phyloP scores from a whole-genome alignment of 2,113 vertebrate species.

The Clinocottus analis region DNA sequence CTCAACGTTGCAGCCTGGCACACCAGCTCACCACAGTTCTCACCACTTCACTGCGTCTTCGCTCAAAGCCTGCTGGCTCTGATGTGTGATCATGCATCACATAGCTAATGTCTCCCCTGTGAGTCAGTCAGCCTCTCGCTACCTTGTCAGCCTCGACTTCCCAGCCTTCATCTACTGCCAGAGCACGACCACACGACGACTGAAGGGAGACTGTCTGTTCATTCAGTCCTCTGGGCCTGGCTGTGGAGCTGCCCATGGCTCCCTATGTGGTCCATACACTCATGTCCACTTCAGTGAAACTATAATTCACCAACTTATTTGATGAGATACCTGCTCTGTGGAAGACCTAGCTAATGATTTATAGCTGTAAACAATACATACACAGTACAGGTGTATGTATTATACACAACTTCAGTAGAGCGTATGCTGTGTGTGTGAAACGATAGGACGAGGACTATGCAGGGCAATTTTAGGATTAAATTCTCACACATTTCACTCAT shows the following conservation, averaged over 20 bases:
- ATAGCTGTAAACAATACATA: background rate
- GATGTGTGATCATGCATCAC: conserved; percentile 74
- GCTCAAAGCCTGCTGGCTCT: conserved; percentile 61
- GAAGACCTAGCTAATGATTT: conserved; percentile 16
- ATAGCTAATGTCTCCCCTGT: conserved; percentile 75
- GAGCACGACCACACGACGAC: conserved; percentile 55
- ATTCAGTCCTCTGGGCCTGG: conserved; percentile 31
- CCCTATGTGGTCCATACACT: conserved; percentile 8
- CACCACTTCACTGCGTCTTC: conserved; percentile 54
- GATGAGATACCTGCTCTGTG: conserved; percentile 11
- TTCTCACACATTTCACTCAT: conserved; percentile 33
- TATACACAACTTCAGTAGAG: background rate
- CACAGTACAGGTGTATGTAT: background rate
- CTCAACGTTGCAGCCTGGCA: conserved; percentile 47
- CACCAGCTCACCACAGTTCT: conserved; percentile 42
- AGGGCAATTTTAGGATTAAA: background rate
- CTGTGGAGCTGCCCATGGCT: conserved; percentile 9
- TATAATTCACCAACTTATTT: conserved; percentile 10
- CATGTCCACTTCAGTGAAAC: background rate
- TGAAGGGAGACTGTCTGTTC: conserved; percentile 47
- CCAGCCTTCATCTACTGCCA: conserved; percentile 69
- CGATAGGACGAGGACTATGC: background rate
- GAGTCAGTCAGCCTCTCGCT: conserved; percentile 77
- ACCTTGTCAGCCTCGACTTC: conserved; percentile 67
- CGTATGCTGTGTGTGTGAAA: background rate